These are phyloP conservation scores for Lycophotia porphyrea DNA, from an alignment of 2,888 invertebrate species.

Conservation along the genomic window DNA sequence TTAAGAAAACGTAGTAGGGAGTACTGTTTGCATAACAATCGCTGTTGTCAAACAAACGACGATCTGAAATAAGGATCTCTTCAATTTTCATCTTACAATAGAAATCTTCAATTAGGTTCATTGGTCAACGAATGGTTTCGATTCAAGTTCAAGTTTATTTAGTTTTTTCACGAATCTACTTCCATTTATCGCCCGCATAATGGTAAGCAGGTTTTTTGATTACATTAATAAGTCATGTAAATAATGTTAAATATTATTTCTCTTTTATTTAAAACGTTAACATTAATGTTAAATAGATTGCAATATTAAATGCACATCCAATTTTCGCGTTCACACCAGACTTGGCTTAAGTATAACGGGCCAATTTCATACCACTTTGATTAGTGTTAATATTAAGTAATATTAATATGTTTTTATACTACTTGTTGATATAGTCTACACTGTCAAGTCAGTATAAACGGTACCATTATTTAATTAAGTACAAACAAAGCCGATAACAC, in stretches of 20 bases:
- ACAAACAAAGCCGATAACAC: conserved; percentile 61
- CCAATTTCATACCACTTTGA: conserved; percentile 11
- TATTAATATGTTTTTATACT: neutral
- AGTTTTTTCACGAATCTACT: neutral
- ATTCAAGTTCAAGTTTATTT: neutral
- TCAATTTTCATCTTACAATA: conserved; percentile 33
- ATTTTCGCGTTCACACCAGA: neutral
- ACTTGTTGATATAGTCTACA: neutral
- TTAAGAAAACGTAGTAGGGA: conserved; percentile 36
- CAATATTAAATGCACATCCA: neutral
- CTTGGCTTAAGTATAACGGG: neutral
- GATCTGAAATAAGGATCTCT: conserved; percentile 51
- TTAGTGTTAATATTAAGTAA: conserved; percentile 4
- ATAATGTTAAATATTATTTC: neutral
- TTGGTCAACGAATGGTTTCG: neutral
- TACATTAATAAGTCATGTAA: neutral
- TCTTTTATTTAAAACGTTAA: no score
- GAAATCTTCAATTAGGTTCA: conserved; percentile 23
- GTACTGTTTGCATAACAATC: conserved; percentile 49
- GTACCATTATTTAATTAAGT: conserved; percentile 42
- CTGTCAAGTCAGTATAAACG: conserved; percentile 21
- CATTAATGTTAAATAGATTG: neutral
- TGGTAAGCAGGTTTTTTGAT: neutral
- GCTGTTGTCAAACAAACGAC: conserved; percentile 54
- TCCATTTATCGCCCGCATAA: no score